Conservation (phyloP, 2,888 invertebrate genomes). For the Pinctada fucata region DNA sequence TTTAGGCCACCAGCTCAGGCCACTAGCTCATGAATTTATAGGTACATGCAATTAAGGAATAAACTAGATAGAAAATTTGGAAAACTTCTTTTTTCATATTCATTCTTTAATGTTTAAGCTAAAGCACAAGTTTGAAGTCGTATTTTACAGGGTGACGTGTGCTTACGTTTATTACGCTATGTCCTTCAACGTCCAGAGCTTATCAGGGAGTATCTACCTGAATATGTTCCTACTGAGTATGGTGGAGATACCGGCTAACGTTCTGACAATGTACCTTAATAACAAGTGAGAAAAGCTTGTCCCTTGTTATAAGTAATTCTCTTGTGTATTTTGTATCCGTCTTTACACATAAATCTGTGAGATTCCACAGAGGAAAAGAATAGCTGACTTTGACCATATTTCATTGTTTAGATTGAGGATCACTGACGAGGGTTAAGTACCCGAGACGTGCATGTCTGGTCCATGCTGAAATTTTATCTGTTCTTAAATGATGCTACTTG, state of each 20-base stretch:
- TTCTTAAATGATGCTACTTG: no score
- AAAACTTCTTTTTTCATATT: no score
- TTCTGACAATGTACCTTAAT: constrained; percentile 10
- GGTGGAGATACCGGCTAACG: constrained; percentile 29
- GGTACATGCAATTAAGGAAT: no score
- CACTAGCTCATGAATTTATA: no score
- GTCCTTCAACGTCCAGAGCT: constrained; percentile 32
- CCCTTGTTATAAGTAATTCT: not conserved
- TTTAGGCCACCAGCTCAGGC: no score
- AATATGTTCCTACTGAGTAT: constrained; percentile 38
- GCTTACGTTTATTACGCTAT: constrained; percentile 41
- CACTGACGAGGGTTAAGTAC: no score
- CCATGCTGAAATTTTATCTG: no score
- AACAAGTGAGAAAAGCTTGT: constrained; percentile 19
- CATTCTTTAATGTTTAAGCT: no score
- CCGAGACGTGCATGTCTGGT: no score
- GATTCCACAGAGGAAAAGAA: not conserved
- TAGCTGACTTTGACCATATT: not conserved
- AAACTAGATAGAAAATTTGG: no score
- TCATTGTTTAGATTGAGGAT: no score
- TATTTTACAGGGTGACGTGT: constrained; percentile 31
- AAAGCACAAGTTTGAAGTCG: not conserved
- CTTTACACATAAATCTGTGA: not conserved
- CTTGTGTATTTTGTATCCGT: not conserved
- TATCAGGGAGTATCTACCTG: constrained; percentile 38